Conservation (phyloP, 1,140 invertebrate species). For the Uloborus diversus region DNA sequence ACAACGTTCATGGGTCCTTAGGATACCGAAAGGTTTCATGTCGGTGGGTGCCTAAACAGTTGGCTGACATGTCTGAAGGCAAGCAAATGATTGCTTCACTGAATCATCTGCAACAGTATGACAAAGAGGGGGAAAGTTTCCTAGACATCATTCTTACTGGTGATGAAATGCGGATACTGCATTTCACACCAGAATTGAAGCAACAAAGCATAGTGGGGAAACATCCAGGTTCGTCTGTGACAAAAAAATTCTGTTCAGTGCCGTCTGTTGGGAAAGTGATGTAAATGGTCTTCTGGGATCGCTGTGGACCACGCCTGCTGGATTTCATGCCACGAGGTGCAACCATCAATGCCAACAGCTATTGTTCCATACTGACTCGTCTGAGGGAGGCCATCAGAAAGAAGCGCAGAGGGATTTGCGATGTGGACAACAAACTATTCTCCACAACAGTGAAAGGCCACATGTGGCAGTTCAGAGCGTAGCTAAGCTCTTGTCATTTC, state of each 20-base stretch:
- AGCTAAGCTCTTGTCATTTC: neutral
- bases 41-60: slow-evolving; percentile 7
- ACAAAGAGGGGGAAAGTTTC: neutral
- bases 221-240: neutral
- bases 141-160: neutral
- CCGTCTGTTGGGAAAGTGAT: neutral
- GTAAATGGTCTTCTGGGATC: neutral
- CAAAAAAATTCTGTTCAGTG: neutral
- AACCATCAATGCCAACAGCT: slow-evolving; percentile 3
- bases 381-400: neutral
- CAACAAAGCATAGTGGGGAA: slow-evolving; percentile 3
- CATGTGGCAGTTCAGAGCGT: neutral
- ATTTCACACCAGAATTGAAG: neutral
- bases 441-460: neutral
- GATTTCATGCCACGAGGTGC: slow-evolving; percentile 1
- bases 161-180: neutral
- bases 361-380: slow-evolving; percentile 4
- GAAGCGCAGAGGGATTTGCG: neutral
- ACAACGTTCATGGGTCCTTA: neutral
- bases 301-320: neutral
- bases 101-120: slow-evolving; percentile 6
- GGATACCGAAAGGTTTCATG: neutral
- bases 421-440: neutral
- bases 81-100: slow-evolving; percentile 3
- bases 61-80: neutral